phyloP scores from a whole-genome alignment of 2,113 vertebrate species.

The Hypomesus transpacificus region DNA sequence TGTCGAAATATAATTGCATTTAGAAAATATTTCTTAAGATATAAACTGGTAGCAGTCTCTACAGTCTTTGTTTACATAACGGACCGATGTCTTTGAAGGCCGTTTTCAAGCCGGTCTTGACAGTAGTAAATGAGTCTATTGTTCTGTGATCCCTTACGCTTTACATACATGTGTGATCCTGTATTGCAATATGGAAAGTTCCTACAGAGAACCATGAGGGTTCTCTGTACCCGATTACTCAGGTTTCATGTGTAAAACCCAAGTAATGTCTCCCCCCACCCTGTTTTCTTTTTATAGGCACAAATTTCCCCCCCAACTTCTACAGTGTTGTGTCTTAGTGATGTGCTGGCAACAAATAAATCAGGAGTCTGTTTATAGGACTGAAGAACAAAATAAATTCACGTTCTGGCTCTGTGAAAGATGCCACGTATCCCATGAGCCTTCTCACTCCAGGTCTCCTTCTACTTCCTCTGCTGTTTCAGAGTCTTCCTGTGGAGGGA shows the following conservation, averaged over 20 bases:
- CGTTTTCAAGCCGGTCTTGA: conserved; percentile 59
- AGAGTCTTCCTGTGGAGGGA: conserved; percentile 47
- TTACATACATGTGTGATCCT: conserved; percentile 45
- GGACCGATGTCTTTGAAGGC: conserved; percentile 71
- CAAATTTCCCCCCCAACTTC: conserved; percentile 81
- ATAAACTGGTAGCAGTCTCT: conserved; percentile 72
- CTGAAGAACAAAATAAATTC: conserved; percentile 54
- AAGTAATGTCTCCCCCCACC: conserved; percentile 50
- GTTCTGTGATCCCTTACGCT: neutral
- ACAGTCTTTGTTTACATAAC: conserved; percentile 65
- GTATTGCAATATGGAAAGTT: conserved; percentile 80
- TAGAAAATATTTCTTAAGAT: conserved; percentile 61
- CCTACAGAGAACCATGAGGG: conserved; percentile 56
- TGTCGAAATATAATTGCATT: conserved; percentile 62
- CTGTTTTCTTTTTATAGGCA: conserved; percentile 75
- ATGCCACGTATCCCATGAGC: conserved; percentile 48
- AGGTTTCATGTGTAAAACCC: conserved; percentile 63
- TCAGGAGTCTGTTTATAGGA: conserved; percentile 75
- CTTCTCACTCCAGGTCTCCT: conserved; percentile 53
- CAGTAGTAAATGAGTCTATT: conserved; percentile 68
- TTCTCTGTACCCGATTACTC: conserved; percentile 49
- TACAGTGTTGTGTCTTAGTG: conserved; percentile 99
- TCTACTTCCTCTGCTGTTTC: conserved; percentile 66
- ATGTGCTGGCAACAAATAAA: conserved; percentile 87
- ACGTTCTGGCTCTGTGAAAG: conserved; percentile 65